Conservation (phyloP, 1,140 invertebrate species). For the Bombus sibiricus region DNA sequence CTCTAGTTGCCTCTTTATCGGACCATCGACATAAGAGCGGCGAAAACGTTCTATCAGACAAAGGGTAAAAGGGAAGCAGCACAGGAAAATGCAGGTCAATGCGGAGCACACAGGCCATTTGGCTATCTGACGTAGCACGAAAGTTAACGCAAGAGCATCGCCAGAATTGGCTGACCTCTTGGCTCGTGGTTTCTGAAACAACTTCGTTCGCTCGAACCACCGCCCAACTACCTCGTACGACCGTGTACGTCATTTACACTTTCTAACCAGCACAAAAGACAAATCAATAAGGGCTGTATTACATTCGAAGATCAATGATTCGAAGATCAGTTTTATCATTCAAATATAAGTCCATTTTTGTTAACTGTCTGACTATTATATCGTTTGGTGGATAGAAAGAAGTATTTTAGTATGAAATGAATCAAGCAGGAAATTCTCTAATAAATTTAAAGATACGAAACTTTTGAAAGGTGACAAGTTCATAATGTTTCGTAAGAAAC, state of each 20-base stretch:
- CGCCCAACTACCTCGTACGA: not conserved
- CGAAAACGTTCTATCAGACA: conserved; percentile 11
- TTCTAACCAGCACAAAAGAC: not conserved
- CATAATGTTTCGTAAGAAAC: not conserved
- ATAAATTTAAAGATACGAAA: not conserved
- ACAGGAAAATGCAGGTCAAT: conserved; percentile 41
- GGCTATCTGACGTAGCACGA: conserved; percentile 51
- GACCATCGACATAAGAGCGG: not conserved
- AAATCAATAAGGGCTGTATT: conserved; percentile 28
- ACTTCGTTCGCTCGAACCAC: conserved; percentile 32
- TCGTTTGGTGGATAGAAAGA: not conserved
- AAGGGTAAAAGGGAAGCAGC: conserved; percentile 4
- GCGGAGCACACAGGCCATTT: conserved; percentile 36
- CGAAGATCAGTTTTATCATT: not conserved
- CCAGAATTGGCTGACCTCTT: conserved; percentile 53
- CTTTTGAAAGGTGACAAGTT: not conserved
- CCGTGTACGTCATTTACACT: conserved; percentile 32
- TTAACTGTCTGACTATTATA: not conserved
- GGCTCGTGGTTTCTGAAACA: conserved; percentile 43
- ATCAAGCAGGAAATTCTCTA: not conserved
- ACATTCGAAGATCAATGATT: not conserved
- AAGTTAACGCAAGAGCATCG: conserved; percentile 52
- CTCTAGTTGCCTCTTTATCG: conserved; percentile 7
- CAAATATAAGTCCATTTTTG: not conserved
- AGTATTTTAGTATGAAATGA: too few relatives aligned